phyloP scores from a whole-genome alignment of 2,113 vertebrate species.

The Axis porcinus region DNA sequence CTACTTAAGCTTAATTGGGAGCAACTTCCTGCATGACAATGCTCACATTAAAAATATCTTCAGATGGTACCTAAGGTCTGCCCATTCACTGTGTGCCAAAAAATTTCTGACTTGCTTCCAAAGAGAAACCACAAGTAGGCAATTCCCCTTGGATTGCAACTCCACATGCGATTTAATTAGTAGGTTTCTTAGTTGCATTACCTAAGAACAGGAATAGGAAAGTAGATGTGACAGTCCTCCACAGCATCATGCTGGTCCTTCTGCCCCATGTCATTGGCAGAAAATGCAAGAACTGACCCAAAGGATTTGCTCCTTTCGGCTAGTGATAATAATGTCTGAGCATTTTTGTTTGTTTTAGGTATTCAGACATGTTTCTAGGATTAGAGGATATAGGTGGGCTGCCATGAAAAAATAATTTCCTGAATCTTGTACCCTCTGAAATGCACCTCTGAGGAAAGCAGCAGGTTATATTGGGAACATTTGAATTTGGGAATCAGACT shows the following conservation, averaged over 20 bases:
- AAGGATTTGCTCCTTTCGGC: neutral
- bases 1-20: constrained; percentile 70
- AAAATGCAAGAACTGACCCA: neutral
- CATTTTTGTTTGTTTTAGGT: constrained; percentile 25
- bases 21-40: constrained; percentile 64
- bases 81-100: constrained; percentile 58
- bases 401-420: neutral
- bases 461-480: neutral
- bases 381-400: neutral
- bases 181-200: neutral
- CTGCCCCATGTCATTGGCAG: neutral
- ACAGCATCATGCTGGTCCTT: neutral
- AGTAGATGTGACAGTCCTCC: neutral
- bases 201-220: neutral
- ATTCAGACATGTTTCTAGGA: neutral
- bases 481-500: neutral
- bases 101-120: constrained; percentile 62
- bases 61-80: constrained; percentile 48
- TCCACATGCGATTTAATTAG: constrained; percentile 22
- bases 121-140: constrained; percentile 44
- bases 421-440: neutral
- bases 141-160: neutral
- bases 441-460: neutral
- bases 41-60: constrained; percentile 62
- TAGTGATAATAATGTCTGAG: neutral